Conservation (phyloP, 2,113 vertebrate genomes). For the Taurulus bubalis region DNA sequence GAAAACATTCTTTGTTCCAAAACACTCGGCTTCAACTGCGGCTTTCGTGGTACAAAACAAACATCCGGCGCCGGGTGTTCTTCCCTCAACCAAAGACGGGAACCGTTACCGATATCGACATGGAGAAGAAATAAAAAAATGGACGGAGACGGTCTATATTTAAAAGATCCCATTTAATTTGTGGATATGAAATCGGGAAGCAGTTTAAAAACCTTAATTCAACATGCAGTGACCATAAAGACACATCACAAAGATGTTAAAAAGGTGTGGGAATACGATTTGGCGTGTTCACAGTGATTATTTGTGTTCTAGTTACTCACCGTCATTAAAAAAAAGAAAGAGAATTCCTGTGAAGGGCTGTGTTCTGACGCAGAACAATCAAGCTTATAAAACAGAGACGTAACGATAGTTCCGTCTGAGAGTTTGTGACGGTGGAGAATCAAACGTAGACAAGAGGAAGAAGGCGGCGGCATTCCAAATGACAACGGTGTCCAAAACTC, state of each 20-base stretch:
- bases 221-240: slow-evolving; percentile 82
- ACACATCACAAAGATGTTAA: slow-evolving; percentile 62
- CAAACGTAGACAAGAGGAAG: slow-evolving; percentile 53
- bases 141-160: slow-evolving; percentile 37
- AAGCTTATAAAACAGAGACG: slow-evolving; percentile 59
- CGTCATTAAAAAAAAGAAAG: slow-evolving; percentile 37
- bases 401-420: slow-evolving; percentile 33
- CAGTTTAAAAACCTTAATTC: slow-evolving; percentile 76
- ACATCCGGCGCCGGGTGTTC: slow-evolving; percentile 7
- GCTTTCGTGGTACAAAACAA: slow-evolving; percentile 13
- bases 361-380: slow-evolving; percentile 81
- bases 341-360: slow-evolving; percentile 39
- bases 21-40: slow-evolving; percentile 8
- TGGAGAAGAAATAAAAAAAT: background rate
- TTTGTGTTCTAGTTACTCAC: slow-evolving; percentile 45
- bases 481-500: slow-evolving; percentile 15
- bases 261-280: slow-evolving; percentile 57
- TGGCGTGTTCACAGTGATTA: slow-evolving; percentile 77
- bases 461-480: slow-evolving; percentile 21
- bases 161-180: slow-evolving; percentile 80
- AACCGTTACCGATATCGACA: background rate
- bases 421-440: slow-evolving; percentile 13
- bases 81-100: background rate
- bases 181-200: slow-evolving; percentile 78
- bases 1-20: slow-evolving; percentile 5